Evolutionary conservation across 2,888 invertebrate genomes (phyloP).

Genomic region (Serrognathus titanus): DNA sequence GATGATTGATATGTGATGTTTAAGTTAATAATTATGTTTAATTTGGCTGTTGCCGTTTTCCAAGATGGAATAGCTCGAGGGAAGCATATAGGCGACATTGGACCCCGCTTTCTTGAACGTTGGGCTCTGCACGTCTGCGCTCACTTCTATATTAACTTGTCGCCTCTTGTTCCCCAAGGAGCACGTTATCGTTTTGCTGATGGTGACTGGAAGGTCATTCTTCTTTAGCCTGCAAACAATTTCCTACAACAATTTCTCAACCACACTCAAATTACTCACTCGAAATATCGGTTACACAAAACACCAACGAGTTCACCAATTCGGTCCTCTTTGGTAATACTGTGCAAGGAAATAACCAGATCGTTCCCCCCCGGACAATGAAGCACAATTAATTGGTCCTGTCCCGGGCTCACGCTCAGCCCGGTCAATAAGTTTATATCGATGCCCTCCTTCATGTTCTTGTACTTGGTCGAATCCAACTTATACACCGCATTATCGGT

Average conservation of each 20-base stretch:
- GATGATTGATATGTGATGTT: neutral
- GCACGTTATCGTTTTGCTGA: constrained; percentile 73
- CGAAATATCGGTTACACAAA: constrained; percentile 69
- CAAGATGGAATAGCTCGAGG: constrained; percentile 51
- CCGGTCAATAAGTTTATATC: constrained; percentile 61
- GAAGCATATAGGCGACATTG: constrained; percentile 53
- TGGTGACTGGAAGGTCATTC: constrained; percentile 69
- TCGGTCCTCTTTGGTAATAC: constrained; percentile 60
- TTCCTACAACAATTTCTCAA: neutral
- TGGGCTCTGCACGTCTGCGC: constrained; percentile 51
- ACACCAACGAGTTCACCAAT: constrained; percentile 86
- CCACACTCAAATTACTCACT: constrained; percentile 57
- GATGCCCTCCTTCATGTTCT: constrained; percentile 77
- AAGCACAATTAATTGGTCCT: constrained; percentile 82
- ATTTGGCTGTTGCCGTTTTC: constrained; percentile 47
- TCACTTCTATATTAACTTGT: constrained; percentile 58
- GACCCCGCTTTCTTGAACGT: constrained; percentile 55
- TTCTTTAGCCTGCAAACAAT: constrained; percentile 58
- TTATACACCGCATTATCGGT: constrained; percentile 85
- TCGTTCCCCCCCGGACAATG: constrained; percentile 88
- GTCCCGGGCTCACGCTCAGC: constrained; percentile 79
- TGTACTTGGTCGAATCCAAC: constrained; percentile 81
- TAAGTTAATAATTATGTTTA: constrained; percentile 21
- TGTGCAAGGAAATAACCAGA: constrained; percentile 74
- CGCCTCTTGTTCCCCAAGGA: constrained; percentile 79